Evolutionary conservation across 2,797 vertebrate species (phyloP), one percentile per base, ranked within the genome.

Genomic region (Centroberyx gerrardi): DNA sequence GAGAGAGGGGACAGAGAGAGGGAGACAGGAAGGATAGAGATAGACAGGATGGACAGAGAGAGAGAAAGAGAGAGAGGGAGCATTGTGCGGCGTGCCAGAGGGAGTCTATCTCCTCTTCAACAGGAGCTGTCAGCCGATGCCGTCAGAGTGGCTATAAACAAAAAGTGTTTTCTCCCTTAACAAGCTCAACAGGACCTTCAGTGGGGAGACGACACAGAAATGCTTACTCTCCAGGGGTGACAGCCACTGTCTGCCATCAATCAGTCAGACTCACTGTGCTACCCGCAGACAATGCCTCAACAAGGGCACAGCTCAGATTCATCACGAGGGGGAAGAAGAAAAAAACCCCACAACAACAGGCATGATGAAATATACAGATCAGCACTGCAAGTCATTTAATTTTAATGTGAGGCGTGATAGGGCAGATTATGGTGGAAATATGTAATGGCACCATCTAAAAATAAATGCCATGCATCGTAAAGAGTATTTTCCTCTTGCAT

Each of bases 161-260:
- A 93, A 94, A 94, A 91, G 81, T 89, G 92, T 89, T 92, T 93
- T 93, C 90, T 94, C 82, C 92, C 87, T 92, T 94, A 95, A 95
- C 94, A 94, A 95, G 94, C 93, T 94, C 91, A 91, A 92, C 92
- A 93, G 92, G 91, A 88, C 94, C 91, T 92, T 93, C 89, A 88
- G 91, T 86, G 89, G 89, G 85, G 83, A 90, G 87, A 91, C 86
- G 90, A 94, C 93, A 92, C 82, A 88, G 89, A 93, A 91, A 94
- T 84, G 85, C 87, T 91, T 88, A 88, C 91, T 92, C 92, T 94
- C 93, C 88, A 59, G 88, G 91, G 91, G 91, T 93, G 93, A 92
- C 90, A 90, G 88, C 82, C 81, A 86, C 88, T 88, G 90, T 93
- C 90, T 91, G 89, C 88, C 92, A 94, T 92, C 91, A 93, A 93